Evolutionary conservation across 2,797 vertebrate species (phyloP).

Genomic region (Hephaestus fuliginosus): DNA sequence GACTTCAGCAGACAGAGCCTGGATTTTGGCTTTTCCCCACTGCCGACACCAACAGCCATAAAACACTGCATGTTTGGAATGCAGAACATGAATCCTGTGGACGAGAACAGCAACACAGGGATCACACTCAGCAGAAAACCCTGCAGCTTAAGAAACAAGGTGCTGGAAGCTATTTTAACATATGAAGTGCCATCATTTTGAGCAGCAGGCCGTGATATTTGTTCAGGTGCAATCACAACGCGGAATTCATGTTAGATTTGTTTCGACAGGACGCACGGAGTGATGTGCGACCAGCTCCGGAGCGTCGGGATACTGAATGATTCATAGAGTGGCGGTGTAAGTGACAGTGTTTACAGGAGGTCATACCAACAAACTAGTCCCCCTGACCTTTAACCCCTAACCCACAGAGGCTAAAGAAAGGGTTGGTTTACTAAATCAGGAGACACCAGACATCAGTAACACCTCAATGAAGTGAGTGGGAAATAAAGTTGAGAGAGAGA

Average conservation of each 20-base stretch:
- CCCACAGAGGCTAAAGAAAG: constrained; percentile 60
- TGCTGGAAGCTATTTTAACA: constrained; percentile 22
- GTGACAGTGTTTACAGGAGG: constrained; percentile 76
- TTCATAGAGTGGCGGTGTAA: constrained; percentile 48
- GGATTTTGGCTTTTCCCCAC: constrained; percentile 75
- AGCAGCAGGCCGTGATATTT: constrained; percentile 20
- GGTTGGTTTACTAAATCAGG: constrained; percentile 62
- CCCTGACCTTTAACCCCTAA: constrained; percentile 72
- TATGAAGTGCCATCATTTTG: constrained; percentile 1
- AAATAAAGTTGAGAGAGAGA: neutral
- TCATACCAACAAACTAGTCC: constrained; percentile 61
- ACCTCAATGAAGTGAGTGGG: constrained; percentile 24
- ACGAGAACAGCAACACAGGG: constrained; percentile 52
- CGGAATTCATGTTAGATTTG: neutral
- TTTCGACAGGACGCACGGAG: constrained; percentile 41
- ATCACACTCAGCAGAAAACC: constrained; percentile 49
- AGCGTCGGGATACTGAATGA: constrained; percentile 51
- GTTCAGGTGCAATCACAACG: constrained; percentile 5
- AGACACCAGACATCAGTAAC: constrained; percentile 42
- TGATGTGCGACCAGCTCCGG: constrained; percentile 40
- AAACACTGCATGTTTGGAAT: constrained; percentile 80
- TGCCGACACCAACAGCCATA: constrained; percentile 72
- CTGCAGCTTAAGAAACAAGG: constrained; percentile 12
- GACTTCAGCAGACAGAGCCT: constrained; percentile 83
- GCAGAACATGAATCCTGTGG: constrained; percentile 69